Evolutionary conservation across 2,113 vertebrate genomes (phyloP), one percentile per base, ranked within the genome.

Genomic region (Microtus richardsoni): DNA sequence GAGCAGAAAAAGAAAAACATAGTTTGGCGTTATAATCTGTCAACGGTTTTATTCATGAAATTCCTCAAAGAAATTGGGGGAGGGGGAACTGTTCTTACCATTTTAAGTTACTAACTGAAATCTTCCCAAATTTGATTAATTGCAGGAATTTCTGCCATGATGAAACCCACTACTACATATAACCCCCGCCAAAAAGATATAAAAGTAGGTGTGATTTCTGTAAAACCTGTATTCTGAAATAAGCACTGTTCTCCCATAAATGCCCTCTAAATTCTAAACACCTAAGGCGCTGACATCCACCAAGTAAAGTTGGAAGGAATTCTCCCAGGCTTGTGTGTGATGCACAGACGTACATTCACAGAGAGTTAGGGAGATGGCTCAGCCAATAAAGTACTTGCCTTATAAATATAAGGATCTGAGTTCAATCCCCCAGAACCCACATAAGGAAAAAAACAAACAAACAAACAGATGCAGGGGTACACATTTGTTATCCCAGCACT

Each of bases 181-280:
- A 64, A 64, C 13, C 14, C 39, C 26, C 2, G 11, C 39, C 22
- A 64, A 89, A 82, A 54, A 78, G 60, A 60, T 9, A 22, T 39
- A 82, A 60, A 82, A 60, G 36, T 28, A n/a, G 39, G 58, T 36
- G 1, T 39, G 54, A 88, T 82, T 92, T 96, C 75, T 62, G 0
- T 70, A 92, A 93, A 96, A 88, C 0, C 26, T n/a, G 79, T 44
- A 71, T 58, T 96, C 91, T 90, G 83, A 96, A 94, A 92, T 88
- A 88, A 91, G 91, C 17, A 58, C 47, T 89, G 12, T 28, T 92
- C 91, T 88, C 36, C 36, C 73, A 73, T 11, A 73, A 94, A 94
- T 5, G 0, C 12, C 64, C 58, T 21, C 58, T 44, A 39, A 64
- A 64, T 64, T 84, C 58, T 84, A 84, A 84, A 84, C 58, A 84